phyloP scores from a whole-genome alignment of 2,113 vertebrate genomes.

The Corythornis madagascariensis region DNA sequence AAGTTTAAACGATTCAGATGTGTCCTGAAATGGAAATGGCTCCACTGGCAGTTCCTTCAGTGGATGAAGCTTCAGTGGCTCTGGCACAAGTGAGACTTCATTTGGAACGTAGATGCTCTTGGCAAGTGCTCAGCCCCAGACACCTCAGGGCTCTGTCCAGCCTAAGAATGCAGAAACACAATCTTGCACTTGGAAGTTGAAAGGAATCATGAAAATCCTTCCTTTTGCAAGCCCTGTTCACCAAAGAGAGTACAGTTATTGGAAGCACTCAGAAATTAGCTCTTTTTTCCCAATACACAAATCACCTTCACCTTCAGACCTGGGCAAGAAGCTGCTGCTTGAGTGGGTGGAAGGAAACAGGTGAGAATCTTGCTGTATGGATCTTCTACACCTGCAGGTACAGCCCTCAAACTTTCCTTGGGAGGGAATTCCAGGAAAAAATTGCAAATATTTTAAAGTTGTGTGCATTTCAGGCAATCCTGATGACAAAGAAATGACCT shows the following conservation, averaged over 20 bases:
- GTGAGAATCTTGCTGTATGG: not conserved
- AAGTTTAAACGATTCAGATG: conserved; percentile 12
- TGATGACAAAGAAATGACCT: not conserved
- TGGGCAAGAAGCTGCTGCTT: not conserved
- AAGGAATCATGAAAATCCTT: not conserved
- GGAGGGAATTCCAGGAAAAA: not conserved
- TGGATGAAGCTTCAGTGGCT: not conserved
- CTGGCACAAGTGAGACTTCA: not conserved
- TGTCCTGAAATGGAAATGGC: not conserved
- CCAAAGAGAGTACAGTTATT: not conserved
- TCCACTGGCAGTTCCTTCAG: conserved; percentile 7
- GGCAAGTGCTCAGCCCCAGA: conserved; percentile 9
- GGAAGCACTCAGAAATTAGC: not conserved
- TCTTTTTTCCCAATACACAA: not conserved
- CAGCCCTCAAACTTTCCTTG: rapidly evolving
- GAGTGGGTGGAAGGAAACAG: not conserved
- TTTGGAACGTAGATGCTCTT: not conserved
- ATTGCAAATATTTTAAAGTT: not conserved
- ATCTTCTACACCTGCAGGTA: not conserved
- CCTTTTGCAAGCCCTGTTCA: not conserved
- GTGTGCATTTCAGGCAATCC: not conserved
- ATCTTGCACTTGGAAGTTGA: not conserved
- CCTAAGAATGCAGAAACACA: conserved; percentile 11
- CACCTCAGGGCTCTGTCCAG: not conserved
- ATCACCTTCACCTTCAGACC: not conserved